Conservation (phyloP, 1,140 invertebrate species). For the Pseudomyrmex pallidus region DNA sequence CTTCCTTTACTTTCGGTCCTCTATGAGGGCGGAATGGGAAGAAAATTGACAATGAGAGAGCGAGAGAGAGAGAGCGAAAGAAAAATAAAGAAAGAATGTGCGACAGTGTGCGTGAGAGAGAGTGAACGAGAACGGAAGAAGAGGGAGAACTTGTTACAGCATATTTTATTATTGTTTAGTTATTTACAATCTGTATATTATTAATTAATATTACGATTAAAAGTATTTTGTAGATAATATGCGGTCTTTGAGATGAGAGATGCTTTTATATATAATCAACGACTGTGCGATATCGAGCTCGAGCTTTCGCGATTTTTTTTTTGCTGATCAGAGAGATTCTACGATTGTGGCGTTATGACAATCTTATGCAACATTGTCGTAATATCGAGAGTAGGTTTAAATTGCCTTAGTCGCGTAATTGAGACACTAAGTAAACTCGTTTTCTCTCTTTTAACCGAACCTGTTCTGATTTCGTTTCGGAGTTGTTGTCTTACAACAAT, state of each 20-base stretch:
- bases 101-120: not conserved
- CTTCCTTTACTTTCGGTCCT: constrained; percentile 69
- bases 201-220: constrained; percentile 85
- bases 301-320: not conserved
- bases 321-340: constrained; percentile 22
- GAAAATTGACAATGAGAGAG: constrained; percentile 44
- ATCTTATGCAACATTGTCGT: constrained; percentile 35
- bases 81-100: constrained; percentile 34
- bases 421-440: constrained; percentile 13
- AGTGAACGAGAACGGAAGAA: constrained; percentile 61
- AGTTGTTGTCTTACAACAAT: not conserved
- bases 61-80: constrained; percentile 51
- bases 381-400: constrained; percentile 23
- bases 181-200: constrained; percentile 86
- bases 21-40: constrained; percentile 9
- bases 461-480: not conserved
- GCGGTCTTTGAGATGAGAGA: constrained; percentile 58
- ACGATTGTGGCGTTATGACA: constrained; percentile 11
- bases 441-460: not conserved
- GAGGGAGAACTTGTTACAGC: constrained; percentile 82
- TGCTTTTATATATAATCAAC: constrained; percentile 20
- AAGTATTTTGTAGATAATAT: constrained; percentile 85
- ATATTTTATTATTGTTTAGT: constrained; percentile 85
- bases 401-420: constrained; percentile 7
- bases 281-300: not conserved